These are phyloP conservation scores for Stegophylla sp. DNA, from an alignment of 2,888 invertebrate species.

Conservation along the genomic window DNA sequence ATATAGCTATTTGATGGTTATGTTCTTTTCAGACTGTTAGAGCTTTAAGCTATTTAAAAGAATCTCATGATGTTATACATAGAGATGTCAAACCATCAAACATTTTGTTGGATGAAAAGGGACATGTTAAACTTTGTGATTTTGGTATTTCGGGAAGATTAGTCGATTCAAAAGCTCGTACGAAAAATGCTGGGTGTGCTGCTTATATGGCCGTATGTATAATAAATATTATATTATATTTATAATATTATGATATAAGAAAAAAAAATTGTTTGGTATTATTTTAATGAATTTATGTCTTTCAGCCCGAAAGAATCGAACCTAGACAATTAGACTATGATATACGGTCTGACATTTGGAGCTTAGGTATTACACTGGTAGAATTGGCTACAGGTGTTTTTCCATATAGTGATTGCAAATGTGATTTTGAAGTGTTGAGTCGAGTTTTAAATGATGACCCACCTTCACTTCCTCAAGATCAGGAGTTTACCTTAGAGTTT, in stretches of 20 bases:
- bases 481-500: slow-evolving; percentile 84
- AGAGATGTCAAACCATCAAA: slow-evolving; percentile 99
- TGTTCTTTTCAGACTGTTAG: slow-evolving; percentile 78
- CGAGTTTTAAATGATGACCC: slow-evolving; percentile 90
- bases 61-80: slow-evolving; percentile 95
- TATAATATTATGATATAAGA: not conserved
- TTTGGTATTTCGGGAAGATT: slow-evolving; percentile 98
- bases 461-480: slow-evolving; percentile 79
- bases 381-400: slow-evolving; percentile 96
- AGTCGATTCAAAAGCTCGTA: slow-evolving; percentile 97
- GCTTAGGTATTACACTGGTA: slow-evolving; percentile 92
- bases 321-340: slow-evolving; percentile 95
- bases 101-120: slow-evolving; percentile 92
- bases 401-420: slow-evolving; percentile 92
- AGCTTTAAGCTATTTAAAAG: slow-evolving; percentile 96
- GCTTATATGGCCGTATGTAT: slow-evolving; percentile 95
- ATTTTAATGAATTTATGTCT: slow-evolving; percentile 20
- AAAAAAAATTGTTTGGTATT: not conserved
- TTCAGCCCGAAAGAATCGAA: slow-evolving; percentile 94
- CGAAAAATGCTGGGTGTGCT: slow-evolving; percentile 96
- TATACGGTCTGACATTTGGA: slow-evolving; percentile 99
- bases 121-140: slow-evolving; percentile 97
- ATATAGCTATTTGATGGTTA: slow-evolving; percentile 10
- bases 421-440: slow-evolving; percentile 96
- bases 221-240: not conserved